Percentiles rank a stretch among this genome's conserved stretches.
Conservation (phyloP, 2,888 invertebrate species). For the Agrotis exclamationis region DNA sequence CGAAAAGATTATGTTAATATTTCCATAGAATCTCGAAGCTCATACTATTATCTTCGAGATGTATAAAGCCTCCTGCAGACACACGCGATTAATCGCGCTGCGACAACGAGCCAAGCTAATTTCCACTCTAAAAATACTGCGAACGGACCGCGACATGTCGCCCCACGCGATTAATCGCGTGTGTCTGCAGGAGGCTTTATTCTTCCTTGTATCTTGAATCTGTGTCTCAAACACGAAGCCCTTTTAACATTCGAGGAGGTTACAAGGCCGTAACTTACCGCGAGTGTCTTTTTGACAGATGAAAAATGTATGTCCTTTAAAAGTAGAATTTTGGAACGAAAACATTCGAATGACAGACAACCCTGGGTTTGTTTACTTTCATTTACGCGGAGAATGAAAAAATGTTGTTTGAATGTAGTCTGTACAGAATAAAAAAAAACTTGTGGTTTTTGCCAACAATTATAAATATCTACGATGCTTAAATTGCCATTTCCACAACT, state of each 20-base stretch:
- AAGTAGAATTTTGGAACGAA: slow-evolving; percentile 28
- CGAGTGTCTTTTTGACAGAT: slow-evolving; percentile 43
- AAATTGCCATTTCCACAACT: neutral
- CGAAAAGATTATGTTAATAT: neutral
- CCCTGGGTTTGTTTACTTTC: slow-evolving; percentile 13
- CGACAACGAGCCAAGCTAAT: too few species aligned
- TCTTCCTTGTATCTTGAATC: slow-evolving; percentile 3
- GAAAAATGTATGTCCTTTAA: slow-evolving; percentile 45
- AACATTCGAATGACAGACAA: slow-evolving; percentile 9
- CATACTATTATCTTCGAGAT: neutral
- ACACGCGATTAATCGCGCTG: too few species aligned
- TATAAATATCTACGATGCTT: neutral
- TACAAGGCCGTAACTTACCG: slow-evolving; percentile 10
- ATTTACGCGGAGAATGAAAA: slow-evolving; percentile 15
- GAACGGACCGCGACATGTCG: too few species aligned
- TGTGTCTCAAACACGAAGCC: slow-evolving; percentile 11
- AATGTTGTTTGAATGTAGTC: neutral
- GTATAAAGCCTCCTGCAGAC: too few species aligned
- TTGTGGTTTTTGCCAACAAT: neutral
- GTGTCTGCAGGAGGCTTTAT: too few species aligned
- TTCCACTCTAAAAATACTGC: too few species aligned
- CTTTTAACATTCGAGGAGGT: slow-evolving; percentile 27
- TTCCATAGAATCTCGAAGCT: neutral
- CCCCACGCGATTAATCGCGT: too few species aligned
- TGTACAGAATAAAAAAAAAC: neutral